phyloP scores from a whole-genome alignment of 2,113 vertebrate species.

The Osmerus mordax region DNA sequence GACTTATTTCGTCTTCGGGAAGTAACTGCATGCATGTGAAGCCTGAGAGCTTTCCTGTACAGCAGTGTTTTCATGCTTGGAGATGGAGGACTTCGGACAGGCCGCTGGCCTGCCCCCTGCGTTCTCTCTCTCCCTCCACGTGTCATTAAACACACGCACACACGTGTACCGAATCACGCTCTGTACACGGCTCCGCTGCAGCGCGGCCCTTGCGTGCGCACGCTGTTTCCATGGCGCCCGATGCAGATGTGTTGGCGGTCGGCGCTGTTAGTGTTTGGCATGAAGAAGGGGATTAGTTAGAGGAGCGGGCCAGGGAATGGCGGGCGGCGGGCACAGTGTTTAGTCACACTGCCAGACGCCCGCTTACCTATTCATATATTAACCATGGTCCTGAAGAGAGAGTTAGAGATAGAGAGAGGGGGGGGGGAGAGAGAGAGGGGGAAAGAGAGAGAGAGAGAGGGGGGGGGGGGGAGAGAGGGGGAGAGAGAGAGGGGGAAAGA shows the following conservation, averaged over 20 bases:
- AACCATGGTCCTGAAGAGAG: not conserved
- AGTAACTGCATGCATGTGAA: no score
- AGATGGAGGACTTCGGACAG: no score
- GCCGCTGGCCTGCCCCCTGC: no score
- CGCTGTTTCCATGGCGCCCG: not conserved
- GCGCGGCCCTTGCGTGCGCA: not conserved
- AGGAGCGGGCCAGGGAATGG: not conserved
- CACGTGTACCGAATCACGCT: not conserved
- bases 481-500: not conserved
- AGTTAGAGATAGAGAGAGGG: not conserved
- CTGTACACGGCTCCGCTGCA: not conserved
- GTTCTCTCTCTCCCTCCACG: no score
- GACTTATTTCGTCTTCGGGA: no score
- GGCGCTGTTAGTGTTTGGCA: not conserved
- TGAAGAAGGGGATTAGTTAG: constrained; percentile 1
- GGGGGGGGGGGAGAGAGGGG: not conserved
- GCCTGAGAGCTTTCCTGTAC: no score
- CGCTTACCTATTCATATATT: not conserved
- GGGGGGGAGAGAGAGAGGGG: not conserved
- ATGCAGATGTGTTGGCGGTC: constrained; percentile 1
- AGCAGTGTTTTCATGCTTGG: no score
- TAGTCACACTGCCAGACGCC: not conserved
- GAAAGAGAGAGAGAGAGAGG: not conserved
- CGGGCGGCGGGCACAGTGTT: not conserved
- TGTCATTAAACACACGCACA: not conserved